phyloP scores from a whole-genome alignment of 2,888 invertebrate genomes.

The Allygus modestus region DNA sequence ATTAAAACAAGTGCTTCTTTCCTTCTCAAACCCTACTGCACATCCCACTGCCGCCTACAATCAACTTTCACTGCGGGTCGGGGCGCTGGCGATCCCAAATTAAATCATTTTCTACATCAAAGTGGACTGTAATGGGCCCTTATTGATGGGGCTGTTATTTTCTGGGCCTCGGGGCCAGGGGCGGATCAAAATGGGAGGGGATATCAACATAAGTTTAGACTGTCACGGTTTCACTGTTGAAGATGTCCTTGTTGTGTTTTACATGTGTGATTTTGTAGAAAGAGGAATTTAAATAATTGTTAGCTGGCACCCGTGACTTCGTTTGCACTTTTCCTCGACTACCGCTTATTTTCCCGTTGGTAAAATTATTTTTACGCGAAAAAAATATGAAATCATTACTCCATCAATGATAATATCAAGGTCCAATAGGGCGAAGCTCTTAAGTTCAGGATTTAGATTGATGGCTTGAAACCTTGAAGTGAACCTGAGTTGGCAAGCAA shows the following conservation, averaged over 20 bases:
- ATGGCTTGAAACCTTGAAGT: no score
- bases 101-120: constrained; percentile 34
- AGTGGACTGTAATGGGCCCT: constrained; percentile 43
- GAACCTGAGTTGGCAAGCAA: no score
- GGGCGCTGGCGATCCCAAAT: background rate
- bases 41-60: background rate
- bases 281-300: no score
- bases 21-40: background rate
- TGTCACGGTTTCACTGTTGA: background rate
- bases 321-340: no score
- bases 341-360: no score
- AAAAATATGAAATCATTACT: no score
- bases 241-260: background rate
- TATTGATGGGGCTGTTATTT: constrained; percentile 30
- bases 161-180: background rate
- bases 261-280: no score
- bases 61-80: constrained; percentile 19
- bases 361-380: no score
- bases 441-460: no score
- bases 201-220: constrained; percentile 2
- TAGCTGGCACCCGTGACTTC: no score
- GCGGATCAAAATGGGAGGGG: background rate
- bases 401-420: no score
- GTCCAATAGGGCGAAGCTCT: no score
- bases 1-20: background rate